These are phyloP conservation scores for Nudaria mundana DNA, from an alignment of 2,888 invertebrate genomes.

Conservation along the genomic window DNA sequence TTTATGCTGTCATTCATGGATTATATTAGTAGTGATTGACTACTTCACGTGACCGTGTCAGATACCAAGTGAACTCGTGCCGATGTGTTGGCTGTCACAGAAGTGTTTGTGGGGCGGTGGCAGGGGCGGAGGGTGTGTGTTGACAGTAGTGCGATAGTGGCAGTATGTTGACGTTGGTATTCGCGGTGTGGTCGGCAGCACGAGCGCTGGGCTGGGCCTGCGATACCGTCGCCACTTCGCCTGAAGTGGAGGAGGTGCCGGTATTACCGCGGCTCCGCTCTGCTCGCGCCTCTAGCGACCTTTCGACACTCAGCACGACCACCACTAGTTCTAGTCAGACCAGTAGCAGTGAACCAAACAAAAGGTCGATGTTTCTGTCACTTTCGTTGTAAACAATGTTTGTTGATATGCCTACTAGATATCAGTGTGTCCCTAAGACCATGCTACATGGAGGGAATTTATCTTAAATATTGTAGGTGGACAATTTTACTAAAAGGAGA, in stretches of 20 bases:
- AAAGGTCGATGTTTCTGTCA: constrained; percentile 56
- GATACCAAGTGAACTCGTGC: constrained; percentile 47
- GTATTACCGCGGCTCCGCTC: constrained; percentile 71
- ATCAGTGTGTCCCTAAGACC: no score
- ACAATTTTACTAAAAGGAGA: no score
- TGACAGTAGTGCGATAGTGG: constrained; percentile 59
- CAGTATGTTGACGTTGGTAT: constrained; percentile 82
- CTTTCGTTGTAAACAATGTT: neutral
- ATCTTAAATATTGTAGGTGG: no score
- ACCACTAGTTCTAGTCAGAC: constrained; percentile 75
- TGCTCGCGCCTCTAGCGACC: constrained; percentile 74
- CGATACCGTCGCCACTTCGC: constrained; percentile 51
- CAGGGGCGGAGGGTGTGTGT: constrained; percentile 53
- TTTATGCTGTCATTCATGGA: constrained; percentile 23
- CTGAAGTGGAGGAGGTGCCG: constrained; percentile 66
- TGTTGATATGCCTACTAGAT: constrained; percentile 13
- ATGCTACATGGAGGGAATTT: no score
- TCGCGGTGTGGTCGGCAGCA: constrained; percentile 83
- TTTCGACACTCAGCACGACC: constrained; percentile 73
- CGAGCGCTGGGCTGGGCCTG: constrained; percentile 79
- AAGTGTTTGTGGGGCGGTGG: constrained; percentile 52
- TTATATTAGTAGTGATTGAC: constrained; percentile 33
- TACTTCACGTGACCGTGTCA: constrained; percentile 36
- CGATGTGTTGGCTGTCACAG: constrained; percentile 49
- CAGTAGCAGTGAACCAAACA: constrained; percentile 66